phyloP scores from a whole-genome alignment of 2,888 invertebrate species.

The Coleophora flavipennella region DNA sequence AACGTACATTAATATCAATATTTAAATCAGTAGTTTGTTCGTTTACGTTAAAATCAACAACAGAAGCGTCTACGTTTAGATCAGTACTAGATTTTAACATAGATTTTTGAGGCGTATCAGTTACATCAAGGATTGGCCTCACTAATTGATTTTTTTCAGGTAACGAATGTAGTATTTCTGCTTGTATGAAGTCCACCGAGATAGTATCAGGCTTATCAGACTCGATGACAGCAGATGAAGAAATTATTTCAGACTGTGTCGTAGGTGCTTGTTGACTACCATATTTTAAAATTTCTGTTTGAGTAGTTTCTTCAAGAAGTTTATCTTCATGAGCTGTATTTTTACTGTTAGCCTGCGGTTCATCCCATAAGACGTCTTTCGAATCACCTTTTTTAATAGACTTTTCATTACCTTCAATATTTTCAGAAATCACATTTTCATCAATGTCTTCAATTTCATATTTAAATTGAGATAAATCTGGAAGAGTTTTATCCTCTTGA shows the following conservation, averaged over 20 bases:
- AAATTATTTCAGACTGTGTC: too few relatives aligned
- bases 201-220: conserved; percentile 29
- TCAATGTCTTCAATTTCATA: conserved; percentile 31
- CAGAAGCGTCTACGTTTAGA: conserved; percentile 12
- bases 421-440: conserved; percentile 31
- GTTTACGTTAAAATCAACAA: conserved; percentile 3
- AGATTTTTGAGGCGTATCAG: conserved; percentile 22
- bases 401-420: conserved; percentile 24
- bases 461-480: background rate
- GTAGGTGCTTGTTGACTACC: too few relatives aligned
- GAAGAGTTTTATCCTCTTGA: background rate
- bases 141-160: conserved; percentile 1
- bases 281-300: too few relatives aligned
- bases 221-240: too few relatives aligned
- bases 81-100: conserved; percentile 19
- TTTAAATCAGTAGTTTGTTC: conserved; percentile 17
- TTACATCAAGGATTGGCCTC: background rate
- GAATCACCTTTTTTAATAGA: conserved; percentile 19
- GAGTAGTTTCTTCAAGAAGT: too few relatives aligned
- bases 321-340: too few relatives aligned
- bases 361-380: background rate
- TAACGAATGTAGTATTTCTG: conserved; percentile 22
- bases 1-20: conserved; percentile 26
- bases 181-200: conserved; percentile 34
- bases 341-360: too few relatives aligned